Conservation (phyloP, 2,797 vertebrate species). For the Phyllotis vaccarum region DNA sequence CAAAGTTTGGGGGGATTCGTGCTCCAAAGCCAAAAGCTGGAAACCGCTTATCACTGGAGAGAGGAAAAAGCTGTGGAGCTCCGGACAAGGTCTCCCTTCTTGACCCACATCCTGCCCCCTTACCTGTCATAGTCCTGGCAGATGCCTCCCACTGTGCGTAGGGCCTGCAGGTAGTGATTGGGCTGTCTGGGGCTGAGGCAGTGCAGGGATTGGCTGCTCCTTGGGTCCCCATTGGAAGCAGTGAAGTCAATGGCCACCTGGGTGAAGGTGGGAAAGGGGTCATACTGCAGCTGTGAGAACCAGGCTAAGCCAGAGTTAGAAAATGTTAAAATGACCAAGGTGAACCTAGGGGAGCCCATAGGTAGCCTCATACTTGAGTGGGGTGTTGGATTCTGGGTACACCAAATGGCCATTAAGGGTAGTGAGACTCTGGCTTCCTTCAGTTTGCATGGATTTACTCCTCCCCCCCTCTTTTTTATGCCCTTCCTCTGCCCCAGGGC, state of each 20-base stretch:
- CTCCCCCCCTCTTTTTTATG: background rate
- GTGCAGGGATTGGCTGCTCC: slow-evolving; percentile 93
- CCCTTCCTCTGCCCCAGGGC: background rate
- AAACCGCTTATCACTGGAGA: slow-evolving; percentile 93
- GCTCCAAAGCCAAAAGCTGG: slow-evolving; percentile 94
- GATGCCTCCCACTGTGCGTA: slow-evolving; percentile 93
- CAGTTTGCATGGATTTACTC: background rate
- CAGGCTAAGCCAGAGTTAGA: background rate
- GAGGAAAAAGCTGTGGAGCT: slow-evolving; percentile 51
- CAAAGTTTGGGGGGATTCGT: slow-evolving; percentile 92
- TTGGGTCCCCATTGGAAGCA: slow-evolving; percentile 93
- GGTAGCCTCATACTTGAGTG: background rate
- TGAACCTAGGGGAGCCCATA: background rate
- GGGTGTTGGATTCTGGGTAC: background rate
- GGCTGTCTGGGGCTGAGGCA: slow-evolving; percentile 93
- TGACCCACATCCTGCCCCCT: fast-evolving
- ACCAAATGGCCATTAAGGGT: background rate
- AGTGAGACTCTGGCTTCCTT: background rate
- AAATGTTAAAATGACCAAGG: background rate
- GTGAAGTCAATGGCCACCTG: slow-evolving; percentile 95
- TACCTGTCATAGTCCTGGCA: slow-evolving; percentile 96
- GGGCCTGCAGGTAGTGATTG: slow-evolving; percentile 94
- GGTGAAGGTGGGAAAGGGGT: background rate
- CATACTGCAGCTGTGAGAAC: background rate
- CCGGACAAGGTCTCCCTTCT: background rate